Evolutionary conservation across 2,797 vertebrate genomes (phyloP).

Genomic region (Cynopterus sphinx): DNA sequence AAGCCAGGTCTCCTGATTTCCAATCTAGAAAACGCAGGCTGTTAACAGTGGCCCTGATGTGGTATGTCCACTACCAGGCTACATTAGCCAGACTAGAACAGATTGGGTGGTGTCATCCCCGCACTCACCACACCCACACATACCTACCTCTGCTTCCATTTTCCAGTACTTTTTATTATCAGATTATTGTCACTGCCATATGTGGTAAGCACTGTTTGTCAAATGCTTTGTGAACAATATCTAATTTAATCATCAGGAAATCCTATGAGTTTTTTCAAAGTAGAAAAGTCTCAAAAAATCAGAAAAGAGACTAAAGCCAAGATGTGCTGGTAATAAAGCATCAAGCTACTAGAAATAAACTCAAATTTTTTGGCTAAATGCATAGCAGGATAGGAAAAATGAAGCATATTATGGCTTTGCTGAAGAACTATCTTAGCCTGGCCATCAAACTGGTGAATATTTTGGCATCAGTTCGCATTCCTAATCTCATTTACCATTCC

Average conservation of each 20-base stretch:
- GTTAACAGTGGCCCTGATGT: not conserved
- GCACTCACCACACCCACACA: not conserved
- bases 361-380: slow-evolving; percentile 10
- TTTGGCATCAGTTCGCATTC: not conserved
- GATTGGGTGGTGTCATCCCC: not conserved
- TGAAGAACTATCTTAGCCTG: not conserved
- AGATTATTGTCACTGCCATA: not conserved
- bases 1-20: not conserved
- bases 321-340: not conserved
- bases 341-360: slow-evolving; percentile 13
- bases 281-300: slow-evolving; percentile 39
- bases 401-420: slow-evolving; percentile 7
- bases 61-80: not conserved
- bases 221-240: not conserved
- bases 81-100: not conserved
- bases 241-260: slow-evolving; percentile 39
- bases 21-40: not conserved
- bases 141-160: not conserved
- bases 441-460: not conserved
- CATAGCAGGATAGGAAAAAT: not conserved
- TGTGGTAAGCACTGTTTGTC: not conserved
- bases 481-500: not conserved
- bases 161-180: not conserved
- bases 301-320: slow-evolving; percentile 10
- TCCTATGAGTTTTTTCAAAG: slow-evolving; percentile 15